Base-by-base conservation (phyloP, 2,797 vertebrate species). In the Dendrocincla fuliginosa region DNA sequence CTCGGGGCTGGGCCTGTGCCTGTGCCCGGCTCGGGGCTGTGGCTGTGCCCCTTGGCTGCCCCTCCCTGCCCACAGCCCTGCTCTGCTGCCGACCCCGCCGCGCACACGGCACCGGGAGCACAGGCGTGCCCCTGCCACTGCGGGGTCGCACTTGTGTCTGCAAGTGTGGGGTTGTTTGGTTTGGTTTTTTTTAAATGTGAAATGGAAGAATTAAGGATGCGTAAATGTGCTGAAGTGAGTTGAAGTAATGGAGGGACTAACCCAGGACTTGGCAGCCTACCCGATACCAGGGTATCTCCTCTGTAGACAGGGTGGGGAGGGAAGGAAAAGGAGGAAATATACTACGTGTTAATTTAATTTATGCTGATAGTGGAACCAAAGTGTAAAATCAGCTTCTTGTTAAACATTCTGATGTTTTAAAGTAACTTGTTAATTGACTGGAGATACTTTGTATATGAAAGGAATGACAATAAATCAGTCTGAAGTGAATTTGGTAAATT, bases 321-420 rank as follows among this genome's bases (percentile, higher is more conserved):
- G 52, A 44, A 41, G 33, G 19, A 73, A 32, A 41, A 57, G 9
- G 19, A 47, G 35, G 16, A 5, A n/a, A 47, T 55, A 20, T 2
- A 6, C 8, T 28, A 6, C 9, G 0, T 7, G 13, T 39, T 56
- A 13, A 30, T 63, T 70, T 71, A 16, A n/a, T 39, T 68, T 23
- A 4, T 63, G 25, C n/a, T 30, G 11, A 1, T 4, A 37, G 7
- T 2, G 16, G 11, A 10, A 33, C 13, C 12, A 1, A 33, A 56
- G 23, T 30, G 39, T 15, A 5, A 78, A 67, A 13, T 59, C 52
- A 3, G 16, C 18, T 46, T n/a, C 16, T 55, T 30, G 5, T 83
- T 67, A 56, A 75, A 11, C 8, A 2, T n/a, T 33, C 20, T 37
- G 41, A 10, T 77, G 6, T 42, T 64, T 63, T 32, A 39, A 67